These are phyloP conservation scores for Cheirogaleus medius DNA, from an alignment of 2,113 vertebrate species.

Conservation along the genomic window DNA sequence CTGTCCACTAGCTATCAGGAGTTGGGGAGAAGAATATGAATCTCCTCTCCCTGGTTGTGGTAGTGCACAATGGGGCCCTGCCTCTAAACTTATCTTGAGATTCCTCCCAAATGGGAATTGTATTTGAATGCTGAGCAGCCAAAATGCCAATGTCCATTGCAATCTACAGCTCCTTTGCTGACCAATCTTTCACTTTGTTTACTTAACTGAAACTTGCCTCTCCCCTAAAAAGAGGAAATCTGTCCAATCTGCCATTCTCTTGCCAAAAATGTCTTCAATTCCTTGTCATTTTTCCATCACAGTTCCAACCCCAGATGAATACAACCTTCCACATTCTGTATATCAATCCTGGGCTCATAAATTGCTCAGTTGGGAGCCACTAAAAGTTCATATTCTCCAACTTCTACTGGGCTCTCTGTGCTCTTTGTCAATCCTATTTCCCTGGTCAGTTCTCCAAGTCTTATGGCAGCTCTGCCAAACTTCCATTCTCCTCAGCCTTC, in stretches of 20 bases:
- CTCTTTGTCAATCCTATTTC: not conserved
- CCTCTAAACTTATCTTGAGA: not conserved
- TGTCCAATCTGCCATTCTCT: not conserved
- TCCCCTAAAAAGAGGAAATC: not conserved
- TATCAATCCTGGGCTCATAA: not conserved
- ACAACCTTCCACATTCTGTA: not conserved
- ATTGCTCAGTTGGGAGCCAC: not conserved
- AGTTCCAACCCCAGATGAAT: not conserved
- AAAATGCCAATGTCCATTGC: not conserved
- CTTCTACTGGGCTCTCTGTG: not conserved
- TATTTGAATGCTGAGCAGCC: not conserved
- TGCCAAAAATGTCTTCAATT: not conserved
- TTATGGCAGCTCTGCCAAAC: not conserved
- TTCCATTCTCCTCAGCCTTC: not conserved
- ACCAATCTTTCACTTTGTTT: not conserved
- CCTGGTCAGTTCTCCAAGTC: not conserved
- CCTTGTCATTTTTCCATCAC: not conserved
- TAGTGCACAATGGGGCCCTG: not conserved
- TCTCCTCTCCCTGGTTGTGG: not conserved
- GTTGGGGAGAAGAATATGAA: not conserved
- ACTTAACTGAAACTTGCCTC: not conserved
- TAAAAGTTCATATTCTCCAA: not conserved
- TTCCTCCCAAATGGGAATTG: not conserved
- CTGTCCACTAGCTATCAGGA: not conserved
- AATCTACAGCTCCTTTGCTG: not conserved